Base-by-base conservation (phyloP, 2,797 vertebrate species). In the Phalanger gymnotis region DNA sequence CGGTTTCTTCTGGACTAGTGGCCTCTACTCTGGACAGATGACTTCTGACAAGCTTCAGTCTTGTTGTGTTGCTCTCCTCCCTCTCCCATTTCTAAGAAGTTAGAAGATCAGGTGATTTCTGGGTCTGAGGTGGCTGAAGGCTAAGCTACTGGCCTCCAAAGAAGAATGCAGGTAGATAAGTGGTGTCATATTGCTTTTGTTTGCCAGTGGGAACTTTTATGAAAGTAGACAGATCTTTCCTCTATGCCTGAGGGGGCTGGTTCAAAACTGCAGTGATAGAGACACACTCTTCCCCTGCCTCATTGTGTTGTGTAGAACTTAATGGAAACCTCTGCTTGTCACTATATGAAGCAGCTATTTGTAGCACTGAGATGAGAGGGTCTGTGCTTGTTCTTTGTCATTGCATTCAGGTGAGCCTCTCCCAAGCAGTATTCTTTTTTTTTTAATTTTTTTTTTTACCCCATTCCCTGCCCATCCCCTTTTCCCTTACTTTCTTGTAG, bases 191-290 rank as follows among this genome's bases (percentile, higher is more conserved):
- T 93, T 95, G 0, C 92, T 94, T 95, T 61, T 54, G 93, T 89
- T 54, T 30, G 94, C 94, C 93, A 54, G 90, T 93, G 92, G 40
- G 9, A 58, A 92, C 90, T 91, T 1, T 91, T 94, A 53, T 97
- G 95, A 96, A 97, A 96, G 94, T 28, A 96, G 22, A 94, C 92
- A 9, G 4, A 12, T 52, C 92, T 96, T 95, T 31, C 90, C 90
- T 93, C 51, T 6, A 2, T 93, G 55, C 89, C 47, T 92, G 12
- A 96, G 94, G 58, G 51, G 91, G 16, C n/a, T 95, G 3, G 95
- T 96, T 97, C 73, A 92, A 14, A 95, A 92, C 73, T 90, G 57
- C 89, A 81, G 66, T 54, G 95, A 87, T 81, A 95, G 93, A 94
- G 89, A 94, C 91, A 66, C 34, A 2, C 34, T 0, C 57, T 73